Percentiles rank a stretch among this genome's conserved stretches.
Conservation (phyloP, 2,797 vertebrate genomes). For the Coendou prehensilis region DNA sequence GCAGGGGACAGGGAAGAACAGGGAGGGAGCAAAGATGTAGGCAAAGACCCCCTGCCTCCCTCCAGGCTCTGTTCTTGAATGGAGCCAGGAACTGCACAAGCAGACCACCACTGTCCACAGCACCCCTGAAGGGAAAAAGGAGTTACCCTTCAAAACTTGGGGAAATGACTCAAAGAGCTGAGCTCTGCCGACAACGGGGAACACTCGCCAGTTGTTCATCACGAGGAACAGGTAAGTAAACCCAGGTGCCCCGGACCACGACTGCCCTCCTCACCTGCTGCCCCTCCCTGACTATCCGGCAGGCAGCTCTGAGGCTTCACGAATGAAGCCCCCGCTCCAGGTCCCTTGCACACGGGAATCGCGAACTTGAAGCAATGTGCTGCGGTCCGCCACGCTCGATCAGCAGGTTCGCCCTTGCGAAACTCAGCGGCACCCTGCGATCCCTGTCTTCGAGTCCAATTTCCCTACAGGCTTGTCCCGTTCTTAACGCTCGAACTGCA, state of each 20-base stretch:
- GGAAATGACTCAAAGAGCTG: not conserved
- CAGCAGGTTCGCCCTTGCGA: not conserved
- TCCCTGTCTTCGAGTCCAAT: not conserved
- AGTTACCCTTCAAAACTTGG: not conserved
- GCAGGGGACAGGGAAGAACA: not conserved
- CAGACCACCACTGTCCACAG: not conserved
- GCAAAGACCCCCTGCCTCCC: not conserved
- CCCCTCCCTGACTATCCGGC: not conserved
- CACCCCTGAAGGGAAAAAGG: fast-evolving
- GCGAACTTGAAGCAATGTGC: too few relatives aligned
- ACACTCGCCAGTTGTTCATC: not conserved
- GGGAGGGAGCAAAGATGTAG: fast-evolving
- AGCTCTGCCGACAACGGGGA: not conserved
- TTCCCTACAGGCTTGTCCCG: not conserved
- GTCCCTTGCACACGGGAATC: not conserved
- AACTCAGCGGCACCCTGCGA: not conserved
- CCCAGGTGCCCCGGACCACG: not conserved
- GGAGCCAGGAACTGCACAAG: not conserved
- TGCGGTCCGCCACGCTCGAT: not conserved
- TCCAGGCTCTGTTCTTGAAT: not conserved
- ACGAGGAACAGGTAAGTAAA: not conserved
- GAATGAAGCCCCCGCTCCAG: not conserved
- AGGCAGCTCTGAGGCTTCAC: not conserved
- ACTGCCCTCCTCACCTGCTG: not conserved
- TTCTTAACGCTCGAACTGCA: slow-evolving; percentile 16